Percentiles rank a stretch among this genome's conserved stretches.
These are phyloP conservation scores for Apis dorsata DNA, from an alignment of 1,140 invertebrate species.

Conservation along the genomic window DNA sequence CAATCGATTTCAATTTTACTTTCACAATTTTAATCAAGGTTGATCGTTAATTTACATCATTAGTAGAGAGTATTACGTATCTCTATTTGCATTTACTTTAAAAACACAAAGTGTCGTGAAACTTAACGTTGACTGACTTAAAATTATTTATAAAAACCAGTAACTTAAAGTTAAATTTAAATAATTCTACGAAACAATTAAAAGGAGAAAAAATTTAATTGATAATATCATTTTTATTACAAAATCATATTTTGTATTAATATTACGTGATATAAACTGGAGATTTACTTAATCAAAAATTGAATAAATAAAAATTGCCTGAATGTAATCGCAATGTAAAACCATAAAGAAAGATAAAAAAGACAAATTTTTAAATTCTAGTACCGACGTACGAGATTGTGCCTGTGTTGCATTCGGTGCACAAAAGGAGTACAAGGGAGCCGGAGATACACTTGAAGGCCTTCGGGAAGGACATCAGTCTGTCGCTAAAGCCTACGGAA, in stretches of 20 bases:
- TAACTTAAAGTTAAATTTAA: not conserved
- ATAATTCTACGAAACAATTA: not conserved
- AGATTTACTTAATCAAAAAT: too few relatives aligned
- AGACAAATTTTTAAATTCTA: constrained; percentile 66
- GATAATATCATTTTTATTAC: too few relatives aligned
- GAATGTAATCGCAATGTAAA: too few relatives aligned
- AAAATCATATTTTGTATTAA: too few relatives aligned
- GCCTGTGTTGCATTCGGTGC: constrained; percentile 78
- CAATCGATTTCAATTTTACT: not conserved
- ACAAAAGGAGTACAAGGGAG: constrained; percentile 79
- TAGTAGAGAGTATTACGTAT: not conserved
- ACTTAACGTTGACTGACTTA: not conserved
- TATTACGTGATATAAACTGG: too few relatives aligned
- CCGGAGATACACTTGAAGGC: constrained; percentile 88
- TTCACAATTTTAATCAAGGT: not conserved
- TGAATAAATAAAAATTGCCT: too few relatives aligned
- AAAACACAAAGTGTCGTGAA: not conserved
- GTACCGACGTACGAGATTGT: constrained; percentile 86
- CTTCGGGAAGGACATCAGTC: constrained; percentile 86
- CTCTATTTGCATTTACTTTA: not conserved
- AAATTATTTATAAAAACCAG: not conserved
- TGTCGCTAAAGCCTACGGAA: constrained; percentile 87
- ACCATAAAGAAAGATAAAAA: not conserved
- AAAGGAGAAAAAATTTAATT: too few relatives aligned
- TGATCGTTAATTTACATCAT: not conserved